phyloP scores from a whole-genome alignment of 2,113 vertebrate genomes.

The Terrapene triunguis region DNA sequence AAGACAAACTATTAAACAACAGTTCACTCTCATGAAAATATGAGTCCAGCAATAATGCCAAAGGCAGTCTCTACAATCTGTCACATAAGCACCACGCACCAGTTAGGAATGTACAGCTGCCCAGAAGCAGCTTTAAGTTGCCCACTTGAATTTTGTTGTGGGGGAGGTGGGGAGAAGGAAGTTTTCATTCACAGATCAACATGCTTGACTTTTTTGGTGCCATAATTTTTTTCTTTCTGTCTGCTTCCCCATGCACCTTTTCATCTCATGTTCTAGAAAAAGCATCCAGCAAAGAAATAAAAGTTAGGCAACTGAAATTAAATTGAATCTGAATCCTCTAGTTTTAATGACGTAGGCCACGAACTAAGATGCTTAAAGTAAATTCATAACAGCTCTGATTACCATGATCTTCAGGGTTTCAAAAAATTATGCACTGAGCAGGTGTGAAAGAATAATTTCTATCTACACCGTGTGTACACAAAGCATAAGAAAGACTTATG shows the following conservation, averaged over 20 bases:
- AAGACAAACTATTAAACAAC: conserved; percentile 52
- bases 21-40: conserved; percentile 62
- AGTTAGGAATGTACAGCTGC: conserved; percentile 58
- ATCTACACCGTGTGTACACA: conserved; percentile 11
- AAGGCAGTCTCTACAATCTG: conserved; percentile 51
- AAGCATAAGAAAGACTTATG: conserved; percentile 45
- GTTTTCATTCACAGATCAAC: conserved; percentile 40
- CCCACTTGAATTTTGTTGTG: conserved; percentile 34
- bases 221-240: not conserved
- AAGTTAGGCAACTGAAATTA: not conserved
- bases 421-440: conserved; percentile 22
- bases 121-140: conserved; percentile 53
- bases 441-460: conserved; percentile 6
- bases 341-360: not conserved
- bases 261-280: not conserved
- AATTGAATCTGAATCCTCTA: not conserved
- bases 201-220: not conserved
- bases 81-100: conserved; percentile 3
- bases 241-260: not conserved
- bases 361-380: not conserved
- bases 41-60: conserved; percentile 50
- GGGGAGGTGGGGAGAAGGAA: not conserved
- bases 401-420: not conserved
- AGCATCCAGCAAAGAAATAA: not conserved
- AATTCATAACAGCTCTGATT: not conserved